Evolutionary conservation across 2,888 invertebrate genomes (phyloP), one percentile per base, ranked within the genome.

Genomic region (Yponomeuta cagnagella): DNA sequence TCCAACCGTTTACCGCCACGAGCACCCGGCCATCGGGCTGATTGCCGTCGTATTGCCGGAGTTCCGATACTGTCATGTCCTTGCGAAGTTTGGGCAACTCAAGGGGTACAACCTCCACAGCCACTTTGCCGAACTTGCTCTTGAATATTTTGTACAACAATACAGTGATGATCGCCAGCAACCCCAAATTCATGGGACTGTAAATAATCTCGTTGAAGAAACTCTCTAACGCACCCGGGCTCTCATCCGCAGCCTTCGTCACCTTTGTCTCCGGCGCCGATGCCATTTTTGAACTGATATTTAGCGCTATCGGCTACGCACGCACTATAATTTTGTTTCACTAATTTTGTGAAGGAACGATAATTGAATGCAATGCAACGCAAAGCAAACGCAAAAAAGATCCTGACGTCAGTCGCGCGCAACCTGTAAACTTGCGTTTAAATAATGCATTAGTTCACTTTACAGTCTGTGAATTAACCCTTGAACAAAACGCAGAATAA

Each of bases 1-100:
- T 96, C 92, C 95, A 97, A 43, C 98, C 98, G 87, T 98, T 98
- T 70, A 99, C 97, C 10, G 97, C 98, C 66, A 99, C 95, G 75
- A 98, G 93, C 73, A 99, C 96, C 76, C 98, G 93, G 43, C 97
- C 98, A 81, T 98, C 98, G 48, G 95, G 92, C 80, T 96, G 96
- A 71, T 91, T 96, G 6, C 99, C 99, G 84, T 98, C 97, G 84
- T 95, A 98, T 76, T 95, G 94, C 76, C 95, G 95, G 75, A 99
- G 90, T 86, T 99, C 98, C 77, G 96, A 94, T 65, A 97, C 93
- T 3, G 97, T 97, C 93, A 99, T 97, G 85, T 99, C 99, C 79
- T 95, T 95, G 77, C 97, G 95, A 81, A 98, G 82, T 88, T 96
- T 97, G 12, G 98, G 97, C 76, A 98, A 80, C 70, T 87, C 84